These are phyloP conservation scores for Coremacera marginata DNA, from an alignment of 2,888 invertebrate genomes.

Conservation along the genomic window DNA sequence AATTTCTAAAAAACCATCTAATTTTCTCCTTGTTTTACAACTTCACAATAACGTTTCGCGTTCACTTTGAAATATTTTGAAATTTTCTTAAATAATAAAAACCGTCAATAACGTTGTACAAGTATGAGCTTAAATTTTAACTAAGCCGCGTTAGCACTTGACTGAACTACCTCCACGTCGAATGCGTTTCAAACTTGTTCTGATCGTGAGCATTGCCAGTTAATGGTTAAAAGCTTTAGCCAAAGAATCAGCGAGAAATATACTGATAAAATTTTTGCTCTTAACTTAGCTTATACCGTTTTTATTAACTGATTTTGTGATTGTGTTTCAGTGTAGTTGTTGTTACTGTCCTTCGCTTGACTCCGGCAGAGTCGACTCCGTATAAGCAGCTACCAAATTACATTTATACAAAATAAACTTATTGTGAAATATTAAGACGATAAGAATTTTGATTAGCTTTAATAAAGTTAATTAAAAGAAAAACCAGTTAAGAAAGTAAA, in stretches of 20 bases:
- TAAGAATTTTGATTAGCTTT: background rate
- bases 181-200: slow-evolving; percentile 63
- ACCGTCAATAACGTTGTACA: background rate
- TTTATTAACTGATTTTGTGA: slow-evolving; percentile 6
- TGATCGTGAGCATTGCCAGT: slow-evolving; percentile 58
- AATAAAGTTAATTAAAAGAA: background rate
- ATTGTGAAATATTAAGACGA: background rate
- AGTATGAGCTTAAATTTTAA: background rate
- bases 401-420: background rate
- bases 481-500: slow-evolving; percentile 5
- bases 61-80: background rate
- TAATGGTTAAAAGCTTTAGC: slow-evolving; percentile 58
- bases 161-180: slow-evolving; percentile 55
- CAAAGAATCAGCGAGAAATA: slow-evolving; percentile 1
- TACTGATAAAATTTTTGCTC: slow-evolving; percentile 30
- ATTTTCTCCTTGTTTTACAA: no score
- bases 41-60: background rate
- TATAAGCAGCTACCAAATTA: background rate
- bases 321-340: background rate
- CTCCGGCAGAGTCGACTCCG: no score
- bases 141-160: slow-evolving; percentile 19
- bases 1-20: background rate
- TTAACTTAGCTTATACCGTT: background rate
- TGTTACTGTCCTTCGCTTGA: background rate
- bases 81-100: background rate